Base-by-base conservation (phyloP, 2,888 invertebrate genomes). In the Brachypalpus laphriformis region DNA sequence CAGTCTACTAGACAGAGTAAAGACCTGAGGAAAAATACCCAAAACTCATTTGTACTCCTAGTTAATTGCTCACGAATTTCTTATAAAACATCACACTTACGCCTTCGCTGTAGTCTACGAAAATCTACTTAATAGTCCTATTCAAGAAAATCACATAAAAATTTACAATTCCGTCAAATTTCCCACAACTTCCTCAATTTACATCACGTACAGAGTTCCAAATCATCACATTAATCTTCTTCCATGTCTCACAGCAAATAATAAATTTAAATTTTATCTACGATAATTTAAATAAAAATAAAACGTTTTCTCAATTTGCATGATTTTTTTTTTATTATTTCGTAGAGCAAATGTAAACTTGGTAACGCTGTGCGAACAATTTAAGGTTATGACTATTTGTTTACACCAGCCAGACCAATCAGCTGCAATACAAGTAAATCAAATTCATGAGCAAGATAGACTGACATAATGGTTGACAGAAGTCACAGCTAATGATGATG, bases 131-230 rank as follows among this genome's bases (percentile, higher is more conserved):
- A 47, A 47, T 47, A 47, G 47, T 20, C 47, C 47, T 47, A 3
- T 47, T 47, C 47, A 3, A 42, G 2, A 18, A 42, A 16, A 42
- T 37, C 11, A 42, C 8, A 9, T 5, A 14, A 8, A 56, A 34
- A 34, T 11, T 34, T 0, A 18, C 8, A 56, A 9, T n/a, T n/a
- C n/a, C n/a, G n/a, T n/a, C 2, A 8, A 56, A 34, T 51, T 34
- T 34, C 18, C 56, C 34, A 11, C 45, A 63, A 63, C 45, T 63
- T 45, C 63, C 63, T 45, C 45, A 28, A 28, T 45, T 63, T 31
- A 63, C 18, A 45, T 28, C 47, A 31, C 63, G 63, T 47, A 31
- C 45, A 42, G 9, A 45, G 31, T 47, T 11, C 18, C 18, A 63
- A 34, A 18, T 63, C 31, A 47, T 45, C 20, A 6, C 28, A 63